Percentiles rank a stretch among this genome's conserved stretches.
phyloP scores from a whole-genome alignment of 2,797 vertebrate species.

The Anas bernieri region DNA sequence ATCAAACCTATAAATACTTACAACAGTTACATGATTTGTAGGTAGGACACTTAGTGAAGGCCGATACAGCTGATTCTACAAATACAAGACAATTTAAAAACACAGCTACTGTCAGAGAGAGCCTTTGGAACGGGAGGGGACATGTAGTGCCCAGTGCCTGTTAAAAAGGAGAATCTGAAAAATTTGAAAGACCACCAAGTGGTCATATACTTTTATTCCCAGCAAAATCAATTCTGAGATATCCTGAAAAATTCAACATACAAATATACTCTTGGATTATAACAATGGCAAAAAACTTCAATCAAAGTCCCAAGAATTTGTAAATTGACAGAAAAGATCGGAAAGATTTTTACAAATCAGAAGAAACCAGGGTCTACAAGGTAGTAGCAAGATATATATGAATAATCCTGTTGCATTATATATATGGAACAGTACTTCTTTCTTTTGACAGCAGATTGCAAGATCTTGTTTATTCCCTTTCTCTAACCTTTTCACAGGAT shows the following conservation, averaged over 20 bases:
- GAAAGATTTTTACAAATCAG: background rate
- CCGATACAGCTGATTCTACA: background rate
- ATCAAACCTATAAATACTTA: background rate
- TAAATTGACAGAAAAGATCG: background rate
- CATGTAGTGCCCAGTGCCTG: background rate
- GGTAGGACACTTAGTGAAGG: background rate
- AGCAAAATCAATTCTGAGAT: background rate
- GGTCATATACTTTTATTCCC: background rate
- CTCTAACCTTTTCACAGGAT: background rate
- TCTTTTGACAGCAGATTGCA: background rate
- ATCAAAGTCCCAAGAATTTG: background rate
- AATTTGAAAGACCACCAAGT: background rate
- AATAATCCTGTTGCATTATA: background rate
- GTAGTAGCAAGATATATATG: background rate
- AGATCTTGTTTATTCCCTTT: background rate
- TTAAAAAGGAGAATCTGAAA: background rate
- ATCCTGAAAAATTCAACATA: background rate
- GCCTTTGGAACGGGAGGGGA: background rate
- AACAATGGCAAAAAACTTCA: background rate
- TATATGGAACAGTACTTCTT: background rate
- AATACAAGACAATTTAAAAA: background rate
- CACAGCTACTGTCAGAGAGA: background rate
- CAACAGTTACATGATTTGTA: background rate
- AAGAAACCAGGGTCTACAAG: background rate
- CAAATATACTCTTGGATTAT: background rate